Base-by-base conservation (phyloP, 2,797 vertebrate genomes). In the Dryobates pubescens region DNA sequence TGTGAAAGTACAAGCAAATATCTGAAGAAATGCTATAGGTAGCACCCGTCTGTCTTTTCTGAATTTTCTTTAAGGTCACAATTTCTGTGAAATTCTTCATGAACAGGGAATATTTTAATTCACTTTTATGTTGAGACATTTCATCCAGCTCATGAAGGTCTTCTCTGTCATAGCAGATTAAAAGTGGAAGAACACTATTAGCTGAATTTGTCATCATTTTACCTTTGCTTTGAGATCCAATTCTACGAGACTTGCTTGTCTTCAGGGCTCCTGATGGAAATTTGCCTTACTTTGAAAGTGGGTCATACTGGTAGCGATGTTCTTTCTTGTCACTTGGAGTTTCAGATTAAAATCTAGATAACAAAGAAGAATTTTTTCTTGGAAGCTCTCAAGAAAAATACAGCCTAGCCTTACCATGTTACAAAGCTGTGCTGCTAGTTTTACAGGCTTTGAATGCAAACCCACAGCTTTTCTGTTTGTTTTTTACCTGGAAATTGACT, bases 191-290 rank as follows among this genome's bases (percentile, higher is more conserved):
- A 90, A 61, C 6, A 67, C 3, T 49, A 53, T 82, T 85, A 89
- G 61, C 20, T 85, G 74, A 82, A 68, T 86, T 91, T 86, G 61
- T 56, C 68, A 86, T 58, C 17, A 56, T 82, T 91, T 90, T 88
- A 63, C 34, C 5, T n/a, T 68, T 62, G 29, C 56, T 90, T 65
- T 84, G 49, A 73, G 36, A 7, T 88, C 58, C n/a, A n/a, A n/a
- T n/a, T 84, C 57, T 82, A 36, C 9, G 41, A 79, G 47, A 14
- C 51, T 81, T 49, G n/a, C 13, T 82, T 73, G 15, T 81, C 68
- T 95, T 86, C 15, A 76, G 9, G 13, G n/a, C 26, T 94, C 71
- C 17, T 32, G 34, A n/a, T 69, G 69, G 58, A 89, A 82, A 87
- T 90, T 78, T 87, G 59, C 51, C 63, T 85, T 68, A 23, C 36